Percentiles rank a stretch among this genome's conserved stretches.
These are phyloP conservation scores for Penelope pileata DNA, from an alignment of 2,113 vertebrate species.

Conservation along the genomic window DNA sequence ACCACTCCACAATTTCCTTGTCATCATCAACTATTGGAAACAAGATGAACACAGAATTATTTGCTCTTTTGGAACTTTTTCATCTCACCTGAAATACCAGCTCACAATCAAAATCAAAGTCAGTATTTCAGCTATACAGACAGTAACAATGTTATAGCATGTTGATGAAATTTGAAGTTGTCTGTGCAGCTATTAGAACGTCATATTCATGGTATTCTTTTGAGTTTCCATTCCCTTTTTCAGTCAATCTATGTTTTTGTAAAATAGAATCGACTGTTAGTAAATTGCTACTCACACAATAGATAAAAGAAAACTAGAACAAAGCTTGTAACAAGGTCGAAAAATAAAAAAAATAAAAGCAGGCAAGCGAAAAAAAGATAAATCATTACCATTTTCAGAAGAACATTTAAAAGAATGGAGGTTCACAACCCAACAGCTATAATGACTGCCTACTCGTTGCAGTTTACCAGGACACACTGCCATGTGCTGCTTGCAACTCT, in stretches of 20 bases:
- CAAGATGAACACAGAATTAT: neutral
- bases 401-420: neutral
- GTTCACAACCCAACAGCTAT: neutral
- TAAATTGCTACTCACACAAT: neutral
- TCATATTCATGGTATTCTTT: neutral
- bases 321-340: neutral
- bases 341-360: neutral
- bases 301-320: neutral
- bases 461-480: neutral
- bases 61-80: neutral
- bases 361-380: neutral
- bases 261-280: neutral
- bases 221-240: neutral
- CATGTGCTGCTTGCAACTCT: neutral
- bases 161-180: neutral
- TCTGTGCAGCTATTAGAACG: neutral
- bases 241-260: neutral
- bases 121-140: neutral
- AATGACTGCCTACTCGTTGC: neutral
- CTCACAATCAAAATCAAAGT: slow-evolving; percentile 7
- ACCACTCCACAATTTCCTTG: neutral
- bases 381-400: neutral
- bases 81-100: neutral
- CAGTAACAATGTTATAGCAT: neutral
- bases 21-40: neutral